Percentiles rank a stretch among this genome's conserved stretches.
These are phyloP conservation scores for Reticulitermes speratus DNA, from an alignment of 1,140 invertebrate species.

Conservation along the genomic window DNA sequence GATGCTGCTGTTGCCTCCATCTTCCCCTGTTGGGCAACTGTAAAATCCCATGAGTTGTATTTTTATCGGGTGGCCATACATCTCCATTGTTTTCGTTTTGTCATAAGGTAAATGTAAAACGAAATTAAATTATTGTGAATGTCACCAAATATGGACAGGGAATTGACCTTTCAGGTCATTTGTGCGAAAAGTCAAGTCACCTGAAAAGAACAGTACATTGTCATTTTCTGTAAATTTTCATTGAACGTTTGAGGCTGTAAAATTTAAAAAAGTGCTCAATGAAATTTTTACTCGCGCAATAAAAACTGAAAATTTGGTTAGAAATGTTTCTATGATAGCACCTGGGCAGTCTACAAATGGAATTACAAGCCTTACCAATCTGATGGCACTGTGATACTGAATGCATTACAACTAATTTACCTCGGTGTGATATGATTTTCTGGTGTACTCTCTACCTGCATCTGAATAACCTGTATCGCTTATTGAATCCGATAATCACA, in stretches of 20 bases:
- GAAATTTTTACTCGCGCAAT: neutral
- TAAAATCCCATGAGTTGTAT: constrained; percentile 12
- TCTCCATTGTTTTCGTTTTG: constrained; percentile 2
- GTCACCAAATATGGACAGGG: neutral
- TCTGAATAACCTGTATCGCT: neutral
- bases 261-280: neutral
- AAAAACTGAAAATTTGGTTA: neutral
- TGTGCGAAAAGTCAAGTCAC: constrained; percentile 13
- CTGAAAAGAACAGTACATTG: constrained; percentile 6
- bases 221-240: neutral
- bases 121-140: neutral
- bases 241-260: neutral
- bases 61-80: constrained; percentile 11
- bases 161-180: neutral
- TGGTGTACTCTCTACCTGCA: constrained; percentile 9
- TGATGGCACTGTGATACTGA: neutral
- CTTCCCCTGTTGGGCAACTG: neutral
- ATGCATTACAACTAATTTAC: neutral
- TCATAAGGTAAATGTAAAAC: neutral
- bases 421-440: constrained; percentile 1
- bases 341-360: neutral
- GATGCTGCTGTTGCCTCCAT: constrained; percentile 13
- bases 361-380: neutral
- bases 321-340: neutral
- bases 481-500: neutral